These are phyloP conservation scores for Actinernus sp. DNA, from an alignment of 92 coral and sea anemone genomes.

Conservation along the genomic window DNA sequence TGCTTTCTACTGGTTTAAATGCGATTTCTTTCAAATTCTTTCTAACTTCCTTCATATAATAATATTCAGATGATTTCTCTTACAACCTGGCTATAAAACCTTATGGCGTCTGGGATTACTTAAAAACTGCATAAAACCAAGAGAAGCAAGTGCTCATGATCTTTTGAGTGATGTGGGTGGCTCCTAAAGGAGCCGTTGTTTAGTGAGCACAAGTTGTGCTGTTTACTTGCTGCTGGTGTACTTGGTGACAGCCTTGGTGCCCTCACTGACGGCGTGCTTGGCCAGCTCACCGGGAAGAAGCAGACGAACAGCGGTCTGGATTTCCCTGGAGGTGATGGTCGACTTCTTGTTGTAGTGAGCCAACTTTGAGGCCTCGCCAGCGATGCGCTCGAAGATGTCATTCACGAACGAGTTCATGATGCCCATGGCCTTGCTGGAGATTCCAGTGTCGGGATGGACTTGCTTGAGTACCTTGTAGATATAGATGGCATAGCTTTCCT, in stretches of 20 bases:
- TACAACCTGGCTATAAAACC: too few relatives aligned
- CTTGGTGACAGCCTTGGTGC: constrained; percentile 83
- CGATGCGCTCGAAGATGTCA: constrained; percentile 76
- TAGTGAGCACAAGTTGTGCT: not conserved
- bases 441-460: constrained; percentile 76
- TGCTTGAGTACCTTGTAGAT: too few relatives aligned
- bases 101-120: too few relatives aligned
- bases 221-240: constrained; percentile 96
- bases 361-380: constrained; percentile 64
- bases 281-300: constrained; percentile 88
- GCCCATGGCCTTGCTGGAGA: constrained; percentile 74
- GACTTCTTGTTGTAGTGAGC: constrained; percentile 75
- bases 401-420: constrained; percentile 79
- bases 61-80: too few relatives aligned
- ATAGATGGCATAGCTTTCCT: too few relatives aligned
- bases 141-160: too few relatives aligned
- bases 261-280: constrained; percentile 85
- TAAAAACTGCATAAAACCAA: too few relatives aligned
- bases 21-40: too few relatives aligned
- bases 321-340: constrained; percentile 49
- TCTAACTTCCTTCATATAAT: too few relatives aligned
- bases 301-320: constrained; percentile 38
- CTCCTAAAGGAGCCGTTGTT: too few relatives aligned
- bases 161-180: too few relatives aligned
- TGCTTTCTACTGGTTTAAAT: too few relatives aligned